Percentiles rank a stretch among this genome's conserved stretches.
These are phyloP conservation scores for Acanthoscelides obtectus DNA, from an alignment of 2,888 invertebrate genomes.

Conservation along the genomic window DNA sequence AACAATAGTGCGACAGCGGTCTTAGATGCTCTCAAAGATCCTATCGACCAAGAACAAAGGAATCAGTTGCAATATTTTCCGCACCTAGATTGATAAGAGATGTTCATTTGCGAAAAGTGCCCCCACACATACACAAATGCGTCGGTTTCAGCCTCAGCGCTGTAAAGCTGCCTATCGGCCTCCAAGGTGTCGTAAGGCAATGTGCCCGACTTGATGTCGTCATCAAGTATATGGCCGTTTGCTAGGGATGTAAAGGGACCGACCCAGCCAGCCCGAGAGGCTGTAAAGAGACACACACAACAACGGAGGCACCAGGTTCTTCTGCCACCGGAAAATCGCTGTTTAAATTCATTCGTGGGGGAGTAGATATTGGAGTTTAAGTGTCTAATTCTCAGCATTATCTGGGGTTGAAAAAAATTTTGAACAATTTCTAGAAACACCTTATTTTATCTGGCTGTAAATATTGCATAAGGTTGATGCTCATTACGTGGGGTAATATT, in stretches of 20 bases:
- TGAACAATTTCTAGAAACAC: neutral
- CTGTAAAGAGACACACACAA: neutral
- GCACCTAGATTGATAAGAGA: neutral
- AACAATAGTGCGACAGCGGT: too few species aligned
- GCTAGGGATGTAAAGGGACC: neutral
- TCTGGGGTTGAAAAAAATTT: neutral
- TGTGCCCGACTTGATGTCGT: constrained; percentile 41
- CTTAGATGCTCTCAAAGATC: too few species aligned
- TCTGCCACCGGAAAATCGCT: neutral
- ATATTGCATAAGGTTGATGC: too few species aligned
- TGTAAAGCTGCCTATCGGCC: constrained; percentile 39
- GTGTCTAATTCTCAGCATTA: neutral
- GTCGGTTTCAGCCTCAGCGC: neutral
- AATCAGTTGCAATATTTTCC: neutral
- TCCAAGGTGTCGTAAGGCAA: constrained; percentile 47
- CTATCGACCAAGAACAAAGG: too few species aligned
- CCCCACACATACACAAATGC: neutral
- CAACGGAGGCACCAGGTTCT: neutral
- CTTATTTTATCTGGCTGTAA: too few species aligned
- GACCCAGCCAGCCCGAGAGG: neutral
- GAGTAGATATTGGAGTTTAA: neutral
- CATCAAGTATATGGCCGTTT: constrained; percentile 47
- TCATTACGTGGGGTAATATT: too few species aligned
- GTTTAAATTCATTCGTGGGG: neutral
- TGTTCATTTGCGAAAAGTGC: neutral